Evolutionary conservation across 2,888 invertebrate species (phyloP), one percentile per base, ranked within the genome.

Genomic region (Hyppa rectilinea): DNA sequence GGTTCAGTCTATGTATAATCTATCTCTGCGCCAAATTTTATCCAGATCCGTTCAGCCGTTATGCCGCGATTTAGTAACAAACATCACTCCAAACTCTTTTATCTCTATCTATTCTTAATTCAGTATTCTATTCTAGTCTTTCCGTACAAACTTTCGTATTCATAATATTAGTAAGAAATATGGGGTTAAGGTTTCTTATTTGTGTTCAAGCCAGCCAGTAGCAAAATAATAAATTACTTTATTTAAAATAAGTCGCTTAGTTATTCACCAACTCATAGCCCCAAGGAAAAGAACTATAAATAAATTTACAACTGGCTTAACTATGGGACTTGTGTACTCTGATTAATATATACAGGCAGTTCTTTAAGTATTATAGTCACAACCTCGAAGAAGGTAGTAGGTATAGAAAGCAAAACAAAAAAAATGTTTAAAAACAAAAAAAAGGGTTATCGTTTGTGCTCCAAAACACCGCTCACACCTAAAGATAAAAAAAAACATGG

Each of bases 211-310:
- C 12, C 29, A 31, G 71, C 38, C 60, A 65, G 65, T 72, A 60
- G 78, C 60, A 63, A 3, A 26, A 23, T 52, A 47, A 71, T 65
- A 78, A 58, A 70, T 49, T 36, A 64, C 3, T 77, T 49, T 43
- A n/a, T n/a, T n/a, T n/a, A n/a, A 43, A 70, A 78, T 58, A 72
- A 61, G n/a, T 61, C 31, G 34, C n/a, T 31, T 12, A 20, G 12
- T 78, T 40, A 64, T 40, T 60, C 23, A 50, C 17, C 47, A 36
- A 73, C 26, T n/a, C 9, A 23, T 60, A 43, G 78, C 75, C 78
- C 47, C 34, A 47, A 61, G 72, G 53, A 49, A 59, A n/a, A 17
- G 0, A 7, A 10, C 20, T 56, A 31, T 52, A 52, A 72, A 61
- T 78, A 56, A 65, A 50, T 72, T n/a, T 36, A 56, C 5, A 31